phyloP scores from a whole-genome alignment of 2,113 vertebrate genomes.

The Pseudonaja textilis region DNA sequence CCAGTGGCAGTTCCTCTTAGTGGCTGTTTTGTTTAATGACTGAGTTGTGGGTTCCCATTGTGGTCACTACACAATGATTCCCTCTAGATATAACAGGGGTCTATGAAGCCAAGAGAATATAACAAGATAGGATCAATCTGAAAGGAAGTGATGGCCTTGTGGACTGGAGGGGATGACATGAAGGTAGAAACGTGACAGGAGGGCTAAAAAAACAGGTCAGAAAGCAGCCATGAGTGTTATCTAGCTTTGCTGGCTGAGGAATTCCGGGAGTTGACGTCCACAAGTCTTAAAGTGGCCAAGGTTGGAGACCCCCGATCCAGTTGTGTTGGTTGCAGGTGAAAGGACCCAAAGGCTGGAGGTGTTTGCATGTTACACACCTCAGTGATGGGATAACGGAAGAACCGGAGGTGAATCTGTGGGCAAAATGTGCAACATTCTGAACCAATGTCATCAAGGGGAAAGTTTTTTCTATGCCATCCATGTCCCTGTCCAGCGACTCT shows the following conservation, averaged over 20 bases:
- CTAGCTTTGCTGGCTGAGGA: no score
- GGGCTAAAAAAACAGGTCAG: neutral
- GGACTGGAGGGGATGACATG: neutral
- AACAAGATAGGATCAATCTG: neutral
- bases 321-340: neutral
- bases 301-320: no score
- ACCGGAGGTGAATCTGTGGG: neutral
- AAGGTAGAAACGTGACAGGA: neutral
- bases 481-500: neutral
- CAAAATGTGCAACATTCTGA: neutral
- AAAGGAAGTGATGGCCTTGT: neutral
- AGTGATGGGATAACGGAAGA: neutral
- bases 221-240: neutral
- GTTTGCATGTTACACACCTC: neutral
- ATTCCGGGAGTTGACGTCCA: no score
- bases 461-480: neutral
- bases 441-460: neutral
- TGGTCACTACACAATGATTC: neutral
- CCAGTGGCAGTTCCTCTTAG: neutral
- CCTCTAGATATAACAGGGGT: neutral
- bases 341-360: neutral
- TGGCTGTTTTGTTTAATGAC: neutral
- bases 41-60: neutral
- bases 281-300: no score
- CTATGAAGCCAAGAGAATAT: neutral